These are phyloP conservation scores for Sylvilagus bachmani DNA, from an alignment of 2,113 vertebrate genomes.

Conservation along the genomic window DNA sequence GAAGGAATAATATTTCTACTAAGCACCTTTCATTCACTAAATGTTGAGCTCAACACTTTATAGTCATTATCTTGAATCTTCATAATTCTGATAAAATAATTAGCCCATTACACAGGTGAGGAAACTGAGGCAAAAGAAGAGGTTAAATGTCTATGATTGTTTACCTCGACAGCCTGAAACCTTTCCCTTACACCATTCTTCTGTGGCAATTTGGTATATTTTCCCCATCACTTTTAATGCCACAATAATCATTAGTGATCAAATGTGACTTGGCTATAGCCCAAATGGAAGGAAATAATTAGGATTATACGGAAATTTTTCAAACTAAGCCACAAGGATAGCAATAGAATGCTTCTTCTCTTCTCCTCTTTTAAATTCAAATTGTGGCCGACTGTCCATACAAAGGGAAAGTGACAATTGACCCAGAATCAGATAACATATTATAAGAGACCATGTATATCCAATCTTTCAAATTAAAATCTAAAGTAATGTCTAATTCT, in stretches of 20 bases:
- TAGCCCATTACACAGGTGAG: background rate
- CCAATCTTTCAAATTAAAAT: background rate
- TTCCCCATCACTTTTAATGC: background rate
- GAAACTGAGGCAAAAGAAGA: background rate
- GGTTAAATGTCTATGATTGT: background rate
- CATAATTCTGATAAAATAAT: background rate
- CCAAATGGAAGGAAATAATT: background rate
- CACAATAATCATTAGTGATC: background rate
- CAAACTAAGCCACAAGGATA: background rate
- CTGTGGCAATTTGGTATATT: background rate
- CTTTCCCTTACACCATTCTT: background rate
- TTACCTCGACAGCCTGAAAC: background rate
- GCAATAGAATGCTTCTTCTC: background rate
- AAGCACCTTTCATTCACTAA: background rate
- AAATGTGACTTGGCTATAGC: background rate
- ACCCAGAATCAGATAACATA: background rate
- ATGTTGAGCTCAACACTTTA: background rate
- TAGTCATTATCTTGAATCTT: background rate
- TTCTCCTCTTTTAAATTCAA: background rate
- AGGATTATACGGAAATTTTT: background rate
- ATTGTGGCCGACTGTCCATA: background rate
- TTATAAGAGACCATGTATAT: background rate
- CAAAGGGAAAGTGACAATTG: background rate
- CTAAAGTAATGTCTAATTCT: conserved; percentile 3
- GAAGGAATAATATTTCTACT: background rate